Evolutionary conservation across 2,888 invertebrate genomes (phyloP).

Genomic region (Drosophila hamatofila): DNA sequence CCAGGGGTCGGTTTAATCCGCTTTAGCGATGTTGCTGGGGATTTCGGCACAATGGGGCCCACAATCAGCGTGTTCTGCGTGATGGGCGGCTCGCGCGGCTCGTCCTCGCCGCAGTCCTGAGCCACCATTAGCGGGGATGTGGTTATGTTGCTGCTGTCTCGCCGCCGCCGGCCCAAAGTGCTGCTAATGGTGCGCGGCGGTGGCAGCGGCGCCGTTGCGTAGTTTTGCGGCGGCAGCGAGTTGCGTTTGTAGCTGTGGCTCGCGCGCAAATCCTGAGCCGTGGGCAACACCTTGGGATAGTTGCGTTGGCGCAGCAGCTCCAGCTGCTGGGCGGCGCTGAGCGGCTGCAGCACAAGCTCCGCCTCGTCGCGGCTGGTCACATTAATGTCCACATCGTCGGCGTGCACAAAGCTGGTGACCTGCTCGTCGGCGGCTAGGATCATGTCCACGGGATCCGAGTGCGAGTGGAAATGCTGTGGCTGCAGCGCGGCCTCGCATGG

Average conservation of each 20-base stretch:
- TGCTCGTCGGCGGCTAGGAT: constrained; percentile 85
- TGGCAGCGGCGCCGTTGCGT: constrained; percentile 88
- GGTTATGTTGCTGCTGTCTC: constrained; percentile 84
- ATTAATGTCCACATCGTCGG: constrained; percentile 87
- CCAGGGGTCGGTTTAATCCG: constrained; percentile 36
- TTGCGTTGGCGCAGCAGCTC: constrained; percentile 91
- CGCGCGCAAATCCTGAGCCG: constrained; percentile 81
- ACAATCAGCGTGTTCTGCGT: constrained; percentile 87
- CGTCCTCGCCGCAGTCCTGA: constrained; percentile 85
- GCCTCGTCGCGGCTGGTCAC: constrained; percentile 90
- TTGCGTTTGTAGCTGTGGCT: constrained; percentile 51
- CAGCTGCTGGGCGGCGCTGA: constrained; percentile 90
- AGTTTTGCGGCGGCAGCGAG: constrained; percentile 87
- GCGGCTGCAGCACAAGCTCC: constrained; percentile 39
- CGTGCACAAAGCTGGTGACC: constrained; percentile 84
- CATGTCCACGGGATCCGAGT: constrained; percentile 89
- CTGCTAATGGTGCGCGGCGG: constrained; percentile 90
- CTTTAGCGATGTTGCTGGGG: constrained; percentile 64
- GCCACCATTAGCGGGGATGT: constrained; percentile 86
- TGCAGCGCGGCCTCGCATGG: constrained; percentile 76
- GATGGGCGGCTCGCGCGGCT: constrained; percentile 86
- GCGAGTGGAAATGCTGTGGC: constrained; percentile 86
- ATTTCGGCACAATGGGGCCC: constrained; percentile 86
- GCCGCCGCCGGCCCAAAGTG: constrained; percentile 87
- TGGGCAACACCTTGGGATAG: constrained; percentile 94